These are phyloP conservation scores for Danio albolineatus DNA, from an alignment of 2,797 vertebrate genomes.

Conservation along the genomic window DNA sequence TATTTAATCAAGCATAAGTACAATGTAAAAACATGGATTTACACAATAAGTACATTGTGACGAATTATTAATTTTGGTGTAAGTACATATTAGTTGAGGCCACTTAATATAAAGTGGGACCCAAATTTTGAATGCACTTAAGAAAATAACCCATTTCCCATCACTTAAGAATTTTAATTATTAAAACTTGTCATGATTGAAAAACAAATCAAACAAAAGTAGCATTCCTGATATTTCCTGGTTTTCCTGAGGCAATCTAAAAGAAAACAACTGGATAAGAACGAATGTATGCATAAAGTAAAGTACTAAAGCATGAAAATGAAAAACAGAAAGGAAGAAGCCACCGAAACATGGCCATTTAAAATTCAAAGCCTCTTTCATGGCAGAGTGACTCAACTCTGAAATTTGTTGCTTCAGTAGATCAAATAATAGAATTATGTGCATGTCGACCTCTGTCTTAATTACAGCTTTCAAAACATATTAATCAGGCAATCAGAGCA, in stretches of 20 bases:
- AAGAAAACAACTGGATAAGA: neutral
- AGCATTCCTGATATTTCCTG: neutral
- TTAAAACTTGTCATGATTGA: too few species aligned
- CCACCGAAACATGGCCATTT: slow-evolving; percentile 57
- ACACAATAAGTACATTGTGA: too few species aligned
- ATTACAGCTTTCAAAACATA: slow-evolving; percentile 71
- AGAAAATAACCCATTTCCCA: too few species aligned
- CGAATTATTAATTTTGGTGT: too few species aligned
- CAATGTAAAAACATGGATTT: too few species aligned
- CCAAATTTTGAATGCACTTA: too few species aligned
- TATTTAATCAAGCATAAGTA: too few species aligned
- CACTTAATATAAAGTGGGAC: too few species aligned
- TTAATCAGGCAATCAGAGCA: slow-evolving; percentile 66
- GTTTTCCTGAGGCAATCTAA: neutral
- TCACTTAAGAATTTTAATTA: too few species aligned
- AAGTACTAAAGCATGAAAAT: neutral
- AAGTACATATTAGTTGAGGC: too few species aligned
- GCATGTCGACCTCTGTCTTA: slow-evolving; percentile 67
- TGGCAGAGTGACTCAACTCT: slow-evolving; percentile 62
- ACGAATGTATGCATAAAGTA: neutral
- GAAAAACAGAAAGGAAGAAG: slow-evolving; percentile 36
- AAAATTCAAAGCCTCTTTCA: slow-evolving; percentile 70
- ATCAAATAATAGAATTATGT: slow-evolving; percentile 70
- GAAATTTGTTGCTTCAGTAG: slow-evolving; percentile 66
- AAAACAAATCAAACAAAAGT: too few species aligned